Percentiles rank a stretch among this genome's conserved stretches.
phyloP scores from a whole-genome alignment of 2,888 invertebrate genomes.

The Pasiphila rectangulata region DNA sequence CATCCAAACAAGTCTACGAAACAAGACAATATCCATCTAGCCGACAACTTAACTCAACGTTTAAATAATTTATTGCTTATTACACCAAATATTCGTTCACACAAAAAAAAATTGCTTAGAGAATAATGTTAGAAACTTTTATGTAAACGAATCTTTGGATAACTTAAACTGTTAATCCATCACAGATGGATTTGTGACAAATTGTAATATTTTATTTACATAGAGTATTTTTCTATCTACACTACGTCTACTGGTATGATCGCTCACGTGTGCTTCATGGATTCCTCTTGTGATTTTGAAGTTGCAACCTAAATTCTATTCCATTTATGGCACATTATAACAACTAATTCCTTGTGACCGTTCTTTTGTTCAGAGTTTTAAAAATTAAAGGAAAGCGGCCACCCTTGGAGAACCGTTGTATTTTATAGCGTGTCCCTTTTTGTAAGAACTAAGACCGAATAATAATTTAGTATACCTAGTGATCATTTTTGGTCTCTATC shows the following conservation, averaged over 20 bases:
- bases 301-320: slow-evolving; percentile 9
- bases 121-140: no score
- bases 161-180: slow-evolving; percentile 43
- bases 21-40: slow-evolving; percentile 36
- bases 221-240: slow-evolving; percentile 51
- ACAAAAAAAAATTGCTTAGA: slow-evolving; percentile 35
- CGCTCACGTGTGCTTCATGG: slow-evolving; percentile 29
- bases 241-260: slow-evolving; percentile 54
- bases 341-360: slow-evolving; percentile 11
- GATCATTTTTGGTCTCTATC: no score
- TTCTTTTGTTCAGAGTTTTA: no score
- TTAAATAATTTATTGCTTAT: slow-evolving; percentile 61
- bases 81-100: slow-evolving; percentile 38
- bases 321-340: slow-evolving; percentile 31
- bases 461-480: no score
- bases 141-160: slow-evolving; percentile 22
- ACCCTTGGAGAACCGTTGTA: no score
- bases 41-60: slow-evolving; percentile 46
- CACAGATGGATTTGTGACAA: slow-evolving; percentile 57
- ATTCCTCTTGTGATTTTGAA: slow-evolving; percentile 13
- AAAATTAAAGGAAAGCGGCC: no score
- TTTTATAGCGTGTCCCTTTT: no score
- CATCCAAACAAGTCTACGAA: slow-evolving; percentile 42
- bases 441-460: no score
- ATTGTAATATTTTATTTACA: slow-evolving; percentile 53